A percentile compares a stretch with the other conserved stretches of the same genome.
These are phyloP conservation scores for Lophotis ruficrista DNA, from an alignment of 2,113 vertebrate species.

Conservation along the genomic window DNA sequence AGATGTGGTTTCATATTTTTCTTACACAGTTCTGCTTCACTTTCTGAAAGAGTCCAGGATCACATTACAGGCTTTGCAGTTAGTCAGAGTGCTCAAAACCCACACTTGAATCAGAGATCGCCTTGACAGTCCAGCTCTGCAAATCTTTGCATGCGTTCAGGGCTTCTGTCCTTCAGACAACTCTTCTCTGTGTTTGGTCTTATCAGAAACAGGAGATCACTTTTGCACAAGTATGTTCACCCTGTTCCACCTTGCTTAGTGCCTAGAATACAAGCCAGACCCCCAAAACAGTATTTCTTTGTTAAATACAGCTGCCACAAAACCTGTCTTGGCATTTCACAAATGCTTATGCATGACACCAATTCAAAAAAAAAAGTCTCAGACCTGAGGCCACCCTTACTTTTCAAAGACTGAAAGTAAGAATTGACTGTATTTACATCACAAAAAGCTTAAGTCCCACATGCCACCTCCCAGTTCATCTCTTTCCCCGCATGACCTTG, in stretches of 20 bases:
- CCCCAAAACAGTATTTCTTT: neutral
- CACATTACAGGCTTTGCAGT: neutral
- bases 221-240: neutral
- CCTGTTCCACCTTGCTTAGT: neutral
- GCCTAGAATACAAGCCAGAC: neutral
- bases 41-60: neutral
- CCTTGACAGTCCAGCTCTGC: neutral
- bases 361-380: neutral
- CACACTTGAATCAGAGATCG: neutral
- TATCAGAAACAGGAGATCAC: neutral
- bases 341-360: neutral
- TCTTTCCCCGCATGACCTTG: neutral
- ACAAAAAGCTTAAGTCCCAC: neutral
- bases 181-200: neutral
- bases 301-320: neutral
- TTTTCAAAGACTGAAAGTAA: neutral
- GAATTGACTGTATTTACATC: neutral
- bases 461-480: neutral
- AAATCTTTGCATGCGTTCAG: neutral
- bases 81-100: neutral
- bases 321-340: neutral
- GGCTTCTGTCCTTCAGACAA: neutral
- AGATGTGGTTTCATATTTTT: neutral
- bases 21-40: neutral
- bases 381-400: neutral